Evolutionary conservation across 92 coral and sea anemone genomes (phyloP), one percentile per base, ranked within the genome.

Genomic region (Palythoa grandiflora): DNA sequence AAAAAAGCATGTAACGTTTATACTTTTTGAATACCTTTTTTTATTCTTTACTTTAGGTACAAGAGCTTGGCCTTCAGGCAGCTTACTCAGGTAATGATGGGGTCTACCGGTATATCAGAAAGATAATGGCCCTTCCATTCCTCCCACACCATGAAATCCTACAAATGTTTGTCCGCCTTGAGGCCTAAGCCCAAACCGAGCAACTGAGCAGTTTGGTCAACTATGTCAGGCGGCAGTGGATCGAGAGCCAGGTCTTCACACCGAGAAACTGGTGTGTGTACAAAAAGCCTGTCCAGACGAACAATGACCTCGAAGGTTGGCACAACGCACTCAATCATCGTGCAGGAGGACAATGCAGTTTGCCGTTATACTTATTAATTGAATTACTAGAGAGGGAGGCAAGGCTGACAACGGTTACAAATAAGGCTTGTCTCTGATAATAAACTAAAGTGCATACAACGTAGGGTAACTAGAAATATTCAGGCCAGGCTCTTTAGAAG

Each of bases 81-180:
- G 52, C 54, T 14, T 59, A 80, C 59, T 37, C 20, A 17, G 28
- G 28, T 28, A 28, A 28, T 28, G 28, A 28, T 28, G 28, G 28
- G 28, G 28, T 28, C 28, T 28, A 28, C 28, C 28, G 28, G 85
- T 85, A 44, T n/a, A 37, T 47, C 20, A 35, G 71, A 13, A 71
- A 72, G 48, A 47, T 84, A 9, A 84, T 73, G 88, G 88, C 88
- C 15, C 88, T 84, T 17, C 88, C 88, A 73, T 84, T 84, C 68
- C 81, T 72, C 68, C 88, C 61, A 53, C 80, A 70, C 3, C 17
- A 9, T 12, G 48, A 73, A 55, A 73, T 73, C 12, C 1, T 19
- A 1, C 72, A 16, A 2, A 85, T 85, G 68, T 73, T 85, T 38
- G 37, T 50, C 35, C 12, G 17, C 20, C 65, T 76, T 20, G 61